Percentiles rank a stretch among this genome's conserved stretches.
These are phyloP conservation scores for Polymixis lichenea DNA, from an alignment of 2,888 invertebrate genomes.

Conservation along the genomic window DNA sequence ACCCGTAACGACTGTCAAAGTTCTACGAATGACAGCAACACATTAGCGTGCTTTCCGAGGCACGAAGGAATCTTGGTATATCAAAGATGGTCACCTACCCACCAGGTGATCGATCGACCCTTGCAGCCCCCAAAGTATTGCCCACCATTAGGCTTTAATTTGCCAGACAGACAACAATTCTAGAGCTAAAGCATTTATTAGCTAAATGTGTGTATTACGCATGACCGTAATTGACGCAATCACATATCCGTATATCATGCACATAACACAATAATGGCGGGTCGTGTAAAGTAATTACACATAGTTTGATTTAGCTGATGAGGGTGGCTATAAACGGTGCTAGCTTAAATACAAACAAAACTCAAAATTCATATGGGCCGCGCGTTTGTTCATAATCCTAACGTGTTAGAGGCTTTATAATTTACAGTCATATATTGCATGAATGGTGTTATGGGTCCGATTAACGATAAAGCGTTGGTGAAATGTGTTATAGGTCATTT, in stretches of 20 bases:
- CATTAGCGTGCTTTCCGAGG: too few species aligned
- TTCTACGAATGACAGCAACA: too few species aligned
- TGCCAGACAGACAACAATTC: not conserved
- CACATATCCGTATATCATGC: slow-evolving; percentile 56
- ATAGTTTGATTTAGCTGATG: slow-evolving; percentile 66
- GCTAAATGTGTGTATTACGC: slow-evolving; percentile 52
- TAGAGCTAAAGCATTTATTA: slow-evolving; percentile 19
- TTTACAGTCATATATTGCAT: slow-evolving; percentile 31
- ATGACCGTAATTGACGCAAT: slow-evolving; percentile 54
- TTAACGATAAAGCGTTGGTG: not conserved
- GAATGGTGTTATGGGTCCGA: slow-evolving; percentile 11
- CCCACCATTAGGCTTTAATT: too few species aligned
- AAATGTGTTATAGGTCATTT: slow-evolving; percentile 16
- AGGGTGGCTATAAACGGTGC: slow-evolving; percentile 42
- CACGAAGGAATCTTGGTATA: too few species aligned
- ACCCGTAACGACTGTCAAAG: too few species aligned
- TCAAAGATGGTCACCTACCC: too few species aligned
- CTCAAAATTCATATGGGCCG: slow-evolving; percentile 54
- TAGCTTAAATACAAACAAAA: slow-evolving; percentile 54
- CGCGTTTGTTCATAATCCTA: slow-evolving; percentile 59
- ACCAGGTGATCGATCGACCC: too few species aligned
- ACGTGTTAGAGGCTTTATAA: slow-evolving; percentile 53
- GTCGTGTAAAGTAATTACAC: slow-evolving; percentile 58
- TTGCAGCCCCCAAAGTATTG: too few species aligned
- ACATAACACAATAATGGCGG: slow-evolving; percentile 58